phyloP scores from a whole-genome alignment of 2,113 vertebrate species.

The Anolis sagrei region DNA sequence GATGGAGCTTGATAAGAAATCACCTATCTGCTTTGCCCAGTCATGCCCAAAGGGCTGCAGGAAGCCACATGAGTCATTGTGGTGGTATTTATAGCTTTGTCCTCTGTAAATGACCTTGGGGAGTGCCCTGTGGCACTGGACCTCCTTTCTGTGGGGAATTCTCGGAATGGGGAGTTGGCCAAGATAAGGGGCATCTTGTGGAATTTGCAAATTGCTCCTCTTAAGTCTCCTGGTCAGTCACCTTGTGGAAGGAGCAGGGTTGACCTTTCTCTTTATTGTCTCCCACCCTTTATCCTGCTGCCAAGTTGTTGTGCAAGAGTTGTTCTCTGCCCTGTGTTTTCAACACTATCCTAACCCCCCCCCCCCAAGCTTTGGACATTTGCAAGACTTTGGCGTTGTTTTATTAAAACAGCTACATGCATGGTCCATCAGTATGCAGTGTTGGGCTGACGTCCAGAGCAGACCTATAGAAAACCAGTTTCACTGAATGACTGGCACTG shows the following conservation, averaged over 20 bases:
- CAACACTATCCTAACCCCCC: not conserved
- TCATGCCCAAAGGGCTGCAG: conserved; percentile 56
- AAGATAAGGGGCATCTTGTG: conserved; percentile 12
- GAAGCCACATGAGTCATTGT: conserved; percentile 57
- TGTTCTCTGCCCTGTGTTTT: not conserved
- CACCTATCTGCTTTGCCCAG: conserved; percentile 53
- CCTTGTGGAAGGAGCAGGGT: not conserved
- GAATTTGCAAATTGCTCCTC: not conserved
- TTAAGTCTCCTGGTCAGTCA: rapidly evolving
- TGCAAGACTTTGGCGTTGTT: not conserved
- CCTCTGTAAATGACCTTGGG: conserved; percentile 22
- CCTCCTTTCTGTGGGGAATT: conserved; percentile 52
- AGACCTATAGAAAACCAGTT: not conserved
- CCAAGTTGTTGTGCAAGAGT: not conserved
- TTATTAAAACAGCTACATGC: not conserved
- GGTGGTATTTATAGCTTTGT: conserved; percentile 57
- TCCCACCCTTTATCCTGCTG: not conserved
- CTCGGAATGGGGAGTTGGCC: conserved; percentile 49
- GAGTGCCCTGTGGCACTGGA: conserved; percentile 43
- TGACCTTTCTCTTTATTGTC: not conserved
- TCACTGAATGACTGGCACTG: not conserved
- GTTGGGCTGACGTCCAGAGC: not conserved
- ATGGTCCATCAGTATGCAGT: not conserved
- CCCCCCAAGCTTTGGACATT: no score
- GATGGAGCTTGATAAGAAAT: conserved; percentile 29